A percentile compares a stretch with the other conserved stretches of the same genome.
Conservation (phyloP, 2,888 invertebrate genomes). For the Sipha maydis region DNA sequence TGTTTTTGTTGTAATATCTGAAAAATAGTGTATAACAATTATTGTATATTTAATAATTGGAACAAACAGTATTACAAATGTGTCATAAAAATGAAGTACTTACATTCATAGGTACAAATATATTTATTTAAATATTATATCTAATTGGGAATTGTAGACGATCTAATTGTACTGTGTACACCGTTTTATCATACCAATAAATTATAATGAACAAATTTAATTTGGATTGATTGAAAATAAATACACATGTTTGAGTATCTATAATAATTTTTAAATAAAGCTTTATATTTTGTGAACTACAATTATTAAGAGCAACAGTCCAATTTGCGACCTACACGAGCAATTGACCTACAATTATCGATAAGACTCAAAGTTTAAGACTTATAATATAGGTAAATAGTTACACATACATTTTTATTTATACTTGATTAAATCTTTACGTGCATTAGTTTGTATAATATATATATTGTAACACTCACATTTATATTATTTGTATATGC, state of each 20-base stretch:
- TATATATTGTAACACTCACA: too few species aligned
- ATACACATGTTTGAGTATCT: not conserved
- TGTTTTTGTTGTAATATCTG: too few species aligned
- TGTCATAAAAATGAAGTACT: too few species aligned
- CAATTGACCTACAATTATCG: conserved; percentile 5
- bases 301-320: not conserved
- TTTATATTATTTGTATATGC: too few species aligned
- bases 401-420: too few species aligned
- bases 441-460: not conserved
- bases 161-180: not conserved
- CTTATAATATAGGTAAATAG: not conserved
- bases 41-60: too few species aligned
- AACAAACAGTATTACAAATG: too few species aligned
- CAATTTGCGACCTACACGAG: not conserved
- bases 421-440: not conserved
- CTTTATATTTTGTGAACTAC: not conserved
- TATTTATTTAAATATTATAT: not conserved
- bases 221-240: not conserved
- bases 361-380: not conserved
- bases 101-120: too few species aligned
- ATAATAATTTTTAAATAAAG: not conserved
- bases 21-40: too few species aligned
- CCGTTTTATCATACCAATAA: not conserved
- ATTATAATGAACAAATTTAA: not conserved
- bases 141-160: not conserved